Evolutionary conservation across 2,113 vertebrate genomes (phyloP).

Genomic region (Rattus norvegicus): GRCr8 NC_086033.1:82619001-82619500

Average conservation of each 20-base stretch:
- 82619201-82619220: neutral
- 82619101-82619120: too few species aligned
- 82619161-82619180: fast-evolving
- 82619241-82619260: neutral
- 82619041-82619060: too few species aligned
- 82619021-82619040: too few species aligned
- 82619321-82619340: neutral
- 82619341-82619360: neutral
- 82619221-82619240: neutral
- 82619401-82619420: neutral
- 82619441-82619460: neutral
- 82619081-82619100: too few species aligned
- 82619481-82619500: too few species aligned
- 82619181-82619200: neutral
- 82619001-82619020: too few species aligned
- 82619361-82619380: neutral
- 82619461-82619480: neutral
- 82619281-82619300: neutral
- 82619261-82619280: neutral
- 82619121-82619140: neutral
- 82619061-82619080: too few species aligned
- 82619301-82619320: neutral
- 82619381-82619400: neutral
- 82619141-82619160: fast-evolving
- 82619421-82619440: neutral